These are phyloP conservation scores for Tethea ocularis DNA, from an alignment of 2,888 invertebrate species.

Conservation along the genomic window DNA sequence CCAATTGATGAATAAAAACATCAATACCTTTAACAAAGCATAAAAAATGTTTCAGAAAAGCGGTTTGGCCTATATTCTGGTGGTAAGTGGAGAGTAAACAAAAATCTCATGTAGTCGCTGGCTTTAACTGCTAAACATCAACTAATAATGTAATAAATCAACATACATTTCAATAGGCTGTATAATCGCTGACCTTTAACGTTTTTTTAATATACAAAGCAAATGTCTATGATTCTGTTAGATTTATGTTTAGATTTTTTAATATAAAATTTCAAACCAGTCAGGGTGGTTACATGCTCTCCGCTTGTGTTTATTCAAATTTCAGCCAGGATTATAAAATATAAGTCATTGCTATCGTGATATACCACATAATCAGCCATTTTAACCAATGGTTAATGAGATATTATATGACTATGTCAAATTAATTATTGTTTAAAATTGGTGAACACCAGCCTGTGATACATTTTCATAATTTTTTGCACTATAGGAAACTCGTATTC, in stretches of 20 bases:
- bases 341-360: too few species aligned
- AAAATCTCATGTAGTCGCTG: slow-evolving; percentile 34
- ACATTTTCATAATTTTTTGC: neutral
- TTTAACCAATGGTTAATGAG: too few species aligned
- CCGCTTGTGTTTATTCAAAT: neutral
- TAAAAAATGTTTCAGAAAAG: slow-evolving; percentile 72
- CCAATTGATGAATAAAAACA: neutral
- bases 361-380: too few species aligned
- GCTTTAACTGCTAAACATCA: slow-evolving; percentile 25
- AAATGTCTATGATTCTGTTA: neutral
- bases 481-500: neutral
- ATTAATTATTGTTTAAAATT: too few species aligned
- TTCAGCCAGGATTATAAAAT: neutral
- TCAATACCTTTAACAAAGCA: slow-evolving; percentile 11
- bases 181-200: slow-evolving; percentile 3
- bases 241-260: neutral
- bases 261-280: neutral
- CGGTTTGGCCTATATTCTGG: slow-evolving; percentile 69
- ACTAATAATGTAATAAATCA: slow-evolving; percentile 14
- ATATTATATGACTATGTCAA: too few species aligned
- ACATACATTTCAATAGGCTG: slow-evolving; percentile 11
- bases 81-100: slow-evolving; percentile 64
- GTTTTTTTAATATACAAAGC: neutral
- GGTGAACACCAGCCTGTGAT: too few species aligned
- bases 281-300: neutral